Evolutionary conservation across 2,888 invertebrate genomes (phyloP), one percentile per base, ranked within the genome.

Genomic region (Brachypalpus laphriformis): DNA sequence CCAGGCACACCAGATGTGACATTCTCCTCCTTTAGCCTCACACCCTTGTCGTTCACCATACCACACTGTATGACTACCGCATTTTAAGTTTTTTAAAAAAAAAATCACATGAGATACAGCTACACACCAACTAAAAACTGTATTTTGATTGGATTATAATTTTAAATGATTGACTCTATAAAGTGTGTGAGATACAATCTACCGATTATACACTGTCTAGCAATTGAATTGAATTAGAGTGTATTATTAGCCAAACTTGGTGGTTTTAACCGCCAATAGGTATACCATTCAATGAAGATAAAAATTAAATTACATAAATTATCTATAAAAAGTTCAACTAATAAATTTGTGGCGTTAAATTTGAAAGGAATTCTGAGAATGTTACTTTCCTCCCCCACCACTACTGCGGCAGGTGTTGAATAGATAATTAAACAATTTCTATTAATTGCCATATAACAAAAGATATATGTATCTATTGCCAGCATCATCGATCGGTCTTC

Each of bases 131-230:
- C 25, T 34, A 25, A 59, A 82, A 76, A 72, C 72, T 51, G 71
- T 77, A 77, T 82, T 72, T 72, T 77, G 66, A 82, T 78, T 78
- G 70, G 78, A 83, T 83, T 83, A 83, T 83, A 83, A 83, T 83
- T 83, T 78, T 49, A 78, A 80, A 83, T 83, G 68, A 78, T 83
- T 75, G 78, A 57, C 77, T 72, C 77, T 63, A 61, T 72, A 82
- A 54, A 65, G 25, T 42, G 57, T 76, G 59, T 71, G 54, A 72
- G 82, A 82, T 82, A 77, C 31, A 71, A 82, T 82, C 71, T 76
- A 40, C 57, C 49, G 72, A 68, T 63, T 77, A 68, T 56, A 82
- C 47, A 57, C 49, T 22, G 31, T 40, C 61, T 54, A 49, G 61
- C 61, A 68, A 83, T 72, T 68, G 51, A 70, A 72, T 72, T 54